Evolutionary conservation across 2,888 invertebrate species (phyloP).

Genomic region (Ornithoptera alexandrae): DNA sequence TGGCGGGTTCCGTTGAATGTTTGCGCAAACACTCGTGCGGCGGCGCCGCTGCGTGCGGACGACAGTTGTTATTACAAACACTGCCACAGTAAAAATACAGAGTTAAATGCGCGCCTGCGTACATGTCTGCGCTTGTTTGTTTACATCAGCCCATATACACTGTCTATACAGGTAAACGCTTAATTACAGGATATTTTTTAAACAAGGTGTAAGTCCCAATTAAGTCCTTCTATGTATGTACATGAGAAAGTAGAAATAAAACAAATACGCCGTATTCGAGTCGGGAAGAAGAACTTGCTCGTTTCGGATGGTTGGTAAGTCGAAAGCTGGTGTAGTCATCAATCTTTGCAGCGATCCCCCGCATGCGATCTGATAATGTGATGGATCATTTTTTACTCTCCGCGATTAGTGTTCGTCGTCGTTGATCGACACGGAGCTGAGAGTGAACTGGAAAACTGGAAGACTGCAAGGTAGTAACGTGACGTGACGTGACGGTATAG

Average conservation of each 20-base stretch:
- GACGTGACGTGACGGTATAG: no score
- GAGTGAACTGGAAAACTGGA: slow-evolving; percentile 19
- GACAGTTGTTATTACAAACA: slow-evolving; percentile 1
- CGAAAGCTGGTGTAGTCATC: slow-evolving; percentile 17
- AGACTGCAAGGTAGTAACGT: not conserved
- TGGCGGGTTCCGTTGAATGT: not conserved
- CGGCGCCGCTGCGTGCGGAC: not conserved
- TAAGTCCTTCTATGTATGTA: no score
- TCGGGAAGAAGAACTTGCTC: no score
- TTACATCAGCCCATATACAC: not conserved
- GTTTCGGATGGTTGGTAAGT: not conserved
- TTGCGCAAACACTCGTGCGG: not conserved
- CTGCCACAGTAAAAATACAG: not conserved
- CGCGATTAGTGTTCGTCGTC: slow-evolving; percentile 26
- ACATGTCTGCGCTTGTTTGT: no score
- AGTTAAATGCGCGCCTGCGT: not conserved
- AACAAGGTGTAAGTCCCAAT: no score
- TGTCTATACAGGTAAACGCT: no score
- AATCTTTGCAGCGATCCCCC: slow-evolving; percentile 28
- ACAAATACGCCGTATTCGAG: no score
- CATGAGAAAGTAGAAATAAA: no score
- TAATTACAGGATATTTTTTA: no score
- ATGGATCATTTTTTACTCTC: slow-evolving; percentile 30
- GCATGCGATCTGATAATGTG: slow-evolving; percentile 24
- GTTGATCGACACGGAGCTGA: slow-evolving; percentile 25